phyloP scores from a whole-genome alignment of 2,113 vertebrate species.

The Maccullochella peelii region DNA sequence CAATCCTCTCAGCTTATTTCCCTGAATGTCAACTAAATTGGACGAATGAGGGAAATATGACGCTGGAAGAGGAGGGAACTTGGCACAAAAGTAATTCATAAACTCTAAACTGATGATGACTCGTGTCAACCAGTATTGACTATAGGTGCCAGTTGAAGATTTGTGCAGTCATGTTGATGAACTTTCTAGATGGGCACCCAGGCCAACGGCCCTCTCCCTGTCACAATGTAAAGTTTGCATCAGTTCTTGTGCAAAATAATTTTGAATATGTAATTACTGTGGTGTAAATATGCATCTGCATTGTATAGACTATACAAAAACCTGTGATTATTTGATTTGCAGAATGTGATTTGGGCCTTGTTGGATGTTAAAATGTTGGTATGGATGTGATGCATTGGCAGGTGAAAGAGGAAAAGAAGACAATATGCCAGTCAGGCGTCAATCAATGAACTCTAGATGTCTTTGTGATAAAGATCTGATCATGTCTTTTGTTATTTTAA shows the following conservation, averaged over 20 bases:
- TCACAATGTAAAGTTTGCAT: slow-evolving; percentile 60
- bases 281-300: slow-evolving; percentile 77
- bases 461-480: slow-evolving; percentile 41
- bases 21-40: slow-evolving; percentile 86
- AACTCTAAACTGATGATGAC: slow-evolving; percentile 41
- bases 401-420: not conserved
- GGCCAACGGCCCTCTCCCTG: not conserved
- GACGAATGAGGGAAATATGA: slow-evolving; percentile 63
- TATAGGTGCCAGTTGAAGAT: slow-evolving; percentile 23
- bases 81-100: slow-evolving; percentile 38
- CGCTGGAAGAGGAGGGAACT: slow-evolving; percentile 23
- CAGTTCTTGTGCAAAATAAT: slow-evolving; percentile 55
- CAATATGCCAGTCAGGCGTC: not conserved
- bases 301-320: slow-evolving; percentile 56
- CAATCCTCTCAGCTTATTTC: slow-evolving; percentile 86
- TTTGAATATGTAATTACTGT: slow-evolving; percentile 68
- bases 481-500: slow-evolving; percentile 36
- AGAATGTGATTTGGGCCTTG: slow-evolving; percentile 53
- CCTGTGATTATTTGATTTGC: slow-evolving; percentile 59
- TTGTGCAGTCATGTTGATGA: slow-evolving; percentile 50
- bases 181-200: slow-evolving; percentile 28
- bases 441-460: slow-evolving; percentile 48
- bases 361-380: slow-evolving; percentile 45
- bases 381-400: not conserved
- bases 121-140: slow-evolving; percentile 34